Percentiles rank a stretch among this genome's conserved stretches.
phyloP scores from a whole-genome alignment of 2,888 invertebrate genomes.

The Phortica magna region DNA sequence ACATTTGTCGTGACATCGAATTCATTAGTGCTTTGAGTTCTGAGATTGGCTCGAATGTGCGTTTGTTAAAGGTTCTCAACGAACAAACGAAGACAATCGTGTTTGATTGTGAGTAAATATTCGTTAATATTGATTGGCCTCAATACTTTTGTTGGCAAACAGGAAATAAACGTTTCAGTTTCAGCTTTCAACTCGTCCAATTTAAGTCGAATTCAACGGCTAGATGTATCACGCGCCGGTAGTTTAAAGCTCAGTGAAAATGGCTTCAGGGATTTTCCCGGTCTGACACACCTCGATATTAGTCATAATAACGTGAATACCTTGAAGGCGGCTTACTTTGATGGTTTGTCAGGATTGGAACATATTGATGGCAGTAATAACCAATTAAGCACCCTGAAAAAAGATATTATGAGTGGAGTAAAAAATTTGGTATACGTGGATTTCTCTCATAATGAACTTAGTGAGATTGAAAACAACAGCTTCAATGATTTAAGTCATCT shows the following conservation, averaged over 20 bases:
- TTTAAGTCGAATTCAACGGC: constrained; percentile 46
- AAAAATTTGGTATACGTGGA: constrained; percentile 63
- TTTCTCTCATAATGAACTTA: constrained; percentile 69
- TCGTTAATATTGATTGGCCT: neutral
- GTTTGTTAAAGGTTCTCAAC: constrained; percentile 55
- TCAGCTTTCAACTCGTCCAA: constrained; percentile 46
- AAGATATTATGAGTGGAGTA: constrained; percentile 56
- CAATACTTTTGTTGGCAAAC: neutral
- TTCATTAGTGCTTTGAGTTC: constrained; percentile 51
- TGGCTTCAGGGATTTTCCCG: constrained; percentile 64
- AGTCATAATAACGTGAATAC: constrained; percentile 59
- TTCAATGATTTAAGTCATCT: constrained; percentile 58
- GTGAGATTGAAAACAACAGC: constrained; percentile 50
- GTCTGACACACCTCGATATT: constrained; percentile 67
- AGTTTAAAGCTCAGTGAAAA: constrained; percentile 54
- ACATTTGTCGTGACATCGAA: constrained; percentile 56
- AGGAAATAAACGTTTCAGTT: neutral
- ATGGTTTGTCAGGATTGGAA: constrained; percentile 53
- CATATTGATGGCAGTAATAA: constrained; percentile 73
- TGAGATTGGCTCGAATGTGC: constrained; percentile 44
- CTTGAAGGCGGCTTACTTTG: constrained; percentile 60
- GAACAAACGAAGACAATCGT: constrained; percentile 45
- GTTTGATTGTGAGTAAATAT: constrained; percentile 36
- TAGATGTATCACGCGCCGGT: constrained; percentile 69
- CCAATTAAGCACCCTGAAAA: constrained; percentile 55